A percentile compares a stretch with the other conserved stretches of the same genome.
These are phyloP conservation scores for human (Homo sapiens) DNA, from an alignment of 2,113 vertebrate genomes.

Conservation along the genomic window DNA sequence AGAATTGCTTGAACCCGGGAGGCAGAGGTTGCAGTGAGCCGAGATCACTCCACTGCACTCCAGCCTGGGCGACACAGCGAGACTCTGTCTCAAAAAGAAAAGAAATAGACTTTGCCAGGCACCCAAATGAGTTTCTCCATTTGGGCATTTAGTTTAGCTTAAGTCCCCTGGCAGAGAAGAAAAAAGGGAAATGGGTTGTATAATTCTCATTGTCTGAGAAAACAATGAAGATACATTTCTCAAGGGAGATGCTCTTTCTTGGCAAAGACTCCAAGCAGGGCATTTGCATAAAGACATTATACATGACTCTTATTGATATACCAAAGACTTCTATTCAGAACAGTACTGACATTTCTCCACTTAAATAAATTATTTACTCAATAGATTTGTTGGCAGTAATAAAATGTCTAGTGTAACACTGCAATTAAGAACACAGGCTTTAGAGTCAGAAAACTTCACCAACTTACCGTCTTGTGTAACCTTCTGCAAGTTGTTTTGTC, in stretches of 20 bases:
- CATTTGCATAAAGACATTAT: slow-evolving; percentile 10
- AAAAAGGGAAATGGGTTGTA: not conserved
- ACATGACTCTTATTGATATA: not conserved
- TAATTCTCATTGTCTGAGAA: slow-evolving; percentile 13
- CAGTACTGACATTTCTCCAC: not conserved
- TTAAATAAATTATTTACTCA: slow-evolving; percentile 3
- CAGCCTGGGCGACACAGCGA: too few species aligned
- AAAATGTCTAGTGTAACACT: not conserved
- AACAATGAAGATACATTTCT: not conserved
- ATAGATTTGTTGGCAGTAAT: not conserved
- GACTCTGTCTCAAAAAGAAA: too few species aligned
- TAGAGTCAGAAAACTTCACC: not conserved
- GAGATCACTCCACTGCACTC: too few species aligned
- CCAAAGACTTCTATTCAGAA: not conserved
- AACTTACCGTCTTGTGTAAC: not conserved
- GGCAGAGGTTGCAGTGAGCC: too few species aligned
- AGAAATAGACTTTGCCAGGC: not conserved
- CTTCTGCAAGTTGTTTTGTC: not conserved
- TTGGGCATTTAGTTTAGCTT: not conserved
- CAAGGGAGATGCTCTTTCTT: slow-evolving; percentile 8
- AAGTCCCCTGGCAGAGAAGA: slow-evolving; percentile 9
- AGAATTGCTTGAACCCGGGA: too few species aligned
- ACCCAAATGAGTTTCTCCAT: not conserved
- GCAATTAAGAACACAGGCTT: not conserved
- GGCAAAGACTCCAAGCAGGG: not conserved